Evolutionary conservation across 2,113 vertebrate species (phyloP).

Genomic region (Lonchura striata): DNA sequence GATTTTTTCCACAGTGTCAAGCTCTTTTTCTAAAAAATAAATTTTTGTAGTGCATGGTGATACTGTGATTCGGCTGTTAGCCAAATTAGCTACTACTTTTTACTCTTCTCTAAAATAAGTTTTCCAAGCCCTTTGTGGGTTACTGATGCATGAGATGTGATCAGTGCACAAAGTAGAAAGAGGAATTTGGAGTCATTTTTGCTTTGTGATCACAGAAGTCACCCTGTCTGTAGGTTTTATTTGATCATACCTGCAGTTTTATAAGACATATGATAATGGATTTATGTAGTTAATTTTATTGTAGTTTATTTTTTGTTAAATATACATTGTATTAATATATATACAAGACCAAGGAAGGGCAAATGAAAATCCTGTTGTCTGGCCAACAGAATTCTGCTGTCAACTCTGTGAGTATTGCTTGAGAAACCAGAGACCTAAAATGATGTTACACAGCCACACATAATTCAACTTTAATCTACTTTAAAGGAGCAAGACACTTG

Average conservation of each 20-base stretch:
- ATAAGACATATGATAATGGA: background rate
- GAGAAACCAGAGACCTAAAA: conserved; percentile 27
- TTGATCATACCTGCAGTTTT: background rate
- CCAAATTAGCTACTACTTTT: background rate
- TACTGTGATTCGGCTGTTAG: background rate
- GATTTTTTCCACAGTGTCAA: background rate
- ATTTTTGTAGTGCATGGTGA: background rate
- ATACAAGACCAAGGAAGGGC: background rate
- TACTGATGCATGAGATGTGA: background rate
- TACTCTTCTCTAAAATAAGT: background rate
- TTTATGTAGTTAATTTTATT: background rate
- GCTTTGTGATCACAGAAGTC: background rate
- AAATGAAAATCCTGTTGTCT: background rate
- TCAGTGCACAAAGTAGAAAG: background rate
- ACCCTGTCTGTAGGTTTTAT: background rate
- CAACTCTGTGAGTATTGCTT: background rate
- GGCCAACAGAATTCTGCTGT: background rate
- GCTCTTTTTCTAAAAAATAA: background rate
- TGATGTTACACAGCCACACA: background rate
- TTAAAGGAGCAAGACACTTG: conserved; percentile 8
- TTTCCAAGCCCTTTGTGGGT: background rate
- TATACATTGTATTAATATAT: background rate
- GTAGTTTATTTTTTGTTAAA: background rate
- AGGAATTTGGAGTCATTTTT: background rate
- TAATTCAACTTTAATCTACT: conserved; percentile 35